phyloP scores from a whole-genome alignment of 2,113 vertebrate species.

The Speoplatyrhinus poulsoni region DNA sequence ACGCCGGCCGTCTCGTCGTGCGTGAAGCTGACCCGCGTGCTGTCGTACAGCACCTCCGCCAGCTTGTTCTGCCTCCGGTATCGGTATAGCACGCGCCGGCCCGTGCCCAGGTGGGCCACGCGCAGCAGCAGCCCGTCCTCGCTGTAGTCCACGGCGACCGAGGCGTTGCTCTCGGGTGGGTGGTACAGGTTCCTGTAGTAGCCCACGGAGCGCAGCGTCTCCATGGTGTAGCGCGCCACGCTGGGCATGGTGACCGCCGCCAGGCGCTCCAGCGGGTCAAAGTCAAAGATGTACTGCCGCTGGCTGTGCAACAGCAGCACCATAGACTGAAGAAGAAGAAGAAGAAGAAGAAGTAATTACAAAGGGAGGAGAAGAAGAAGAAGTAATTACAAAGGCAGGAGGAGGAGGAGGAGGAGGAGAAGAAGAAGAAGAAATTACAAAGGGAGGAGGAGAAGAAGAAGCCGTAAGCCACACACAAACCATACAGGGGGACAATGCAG shows the following conservation, averaged over 20 bases:
- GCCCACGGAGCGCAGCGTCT: slow-evolving; percentile 94
- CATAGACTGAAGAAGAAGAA: slow-evolving; percentile 84
- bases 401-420: too few relatives aligned
- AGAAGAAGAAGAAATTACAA: not conserved
- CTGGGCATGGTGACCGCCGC: slow-evolving; percentile 97
- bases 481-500: not conserved
- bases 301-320: slow-evolving; percentile 97
- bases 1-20: slow-evolving; percentile 95
- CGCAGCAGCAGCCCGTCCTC: slow-evolving; percentile 94
- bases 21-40: slow-evolving; percentile 95
- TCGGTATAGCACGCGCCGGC: slow-evolving; percentile 90
- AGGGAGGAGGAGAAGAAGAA: slow-evolving; percentile 25
- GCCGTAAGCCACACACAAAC: too few relatives aligned
- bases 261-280: slow-evolving; percentile 90
- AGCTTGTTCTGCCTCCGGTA: slow-evolving; percentile 93
- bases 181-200: slow-evolving; percentile 98
- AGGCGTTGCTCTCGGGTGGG: slow-evolving; percentile 97
- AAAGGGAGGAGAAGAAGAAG: slow-evolving; percentile 17
- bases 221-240: slow-evolving; percentile 95
- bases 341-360: slow-evolving; percentile 24
- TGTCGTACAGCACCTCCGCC: slow-evolving; percentile 94
- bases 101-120: slow-evolving; percentile 90
- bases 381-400: slow-evolving; percentile 21
- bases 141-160: slow-evolving; percentile 93
- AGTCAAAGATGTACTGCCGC: slow-evolving; percentile 97